Evolutionary conservation across 1,140 invertebrate genomes (phyloP), one percentile per base, ranked within the genome.

Genomic region (Eurosta solidaginis): DNA sequence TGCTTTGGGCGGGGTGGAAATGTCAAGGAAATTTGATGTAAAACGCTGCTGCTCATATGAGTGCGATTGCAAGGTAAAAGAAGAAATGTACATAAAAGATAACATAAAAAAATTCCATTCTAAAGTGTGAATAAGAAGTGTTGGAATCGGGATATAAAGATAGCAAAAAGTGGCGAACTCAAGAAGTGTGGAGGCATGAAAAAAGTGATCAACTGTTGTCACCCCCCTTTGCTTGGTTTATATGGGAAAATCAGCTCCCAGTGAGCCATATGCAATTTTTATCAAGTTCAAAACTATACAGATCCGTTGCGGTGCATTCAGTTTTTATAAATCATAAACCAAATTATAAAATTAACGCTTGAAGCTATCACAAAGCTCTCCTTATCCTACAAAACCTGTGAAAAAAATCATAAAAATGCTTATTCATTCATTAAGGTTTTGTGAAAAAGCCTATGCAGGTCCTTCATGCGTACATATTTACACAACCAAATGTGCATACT

Each of bases 1-100:
- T 74, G 73, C 45, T 74, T 68, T 68, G 59, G 59, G 59, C 29
- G 59, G 59, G 59, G 59, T 68, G 59, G 59, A 68, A 68, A 68
- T 68, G 59, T 68, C 59, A 68, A 68, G 59, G 59, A 68, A 68
- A 68, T 40, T 68, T 68, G 29, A 40, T 68, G 59, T 68, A 68
- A 68, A 68, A 68, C n/a, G n/a, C n/a, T n/a, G n/a, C n/a, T 68
- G 59, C 33, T 68, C 33, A 68, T 68, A 20, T 40, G 33, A 68
- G 59, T 42, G 59, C n/a, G 29, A 36, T 33, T 68, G 59, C 59
- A 68, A 68, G 33, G 59, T 40, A 22, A 68, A 59, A 63, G n/a
- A n/a, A n/a, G n/a, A 68, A 68, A 20, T 68, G 59, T 40, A 68
- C 59, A 68, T n/a, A 33, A 68, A 68, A n/a, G n/a, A n/a, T n/a